Percentiles rank a stretch among this genome's conserved stretches.
phyloP scores from a whole-genome alignment of 2,797 vertebrate genomes.

The Malurus splendens region DNA sequence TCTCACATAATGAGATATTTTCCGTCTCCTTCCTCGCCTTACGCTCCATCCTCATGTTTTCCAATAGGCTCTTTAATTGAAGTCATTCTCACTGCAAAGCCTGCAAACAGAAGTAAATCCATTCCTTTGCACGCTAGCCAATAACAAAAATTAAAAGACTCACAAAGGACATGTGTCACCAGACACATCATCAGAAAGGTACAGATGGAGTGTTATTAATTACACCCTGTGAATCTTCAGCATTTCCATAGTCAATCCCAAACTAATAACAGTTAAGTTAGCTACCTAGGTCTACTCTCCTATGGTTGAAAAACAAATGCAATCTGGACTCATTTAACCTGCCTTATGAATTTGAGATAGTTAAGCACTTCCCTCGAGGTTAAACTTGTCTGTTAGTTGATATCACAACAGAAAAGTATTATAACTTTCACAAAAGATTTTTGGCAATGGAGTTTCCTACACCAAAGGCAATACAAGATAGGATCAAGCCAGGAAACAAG shows the following conservation, averaged over 20 bases:
- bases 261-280: not conserved
- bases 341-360: not conserved
- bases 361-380: not conserved
- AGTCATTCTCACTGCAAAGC: not conserved
- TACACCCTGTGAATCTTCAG: not conserved
- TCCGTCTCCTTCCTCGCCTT: not conserved
- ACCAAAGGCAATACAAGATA: slow-evolving; percentile 20
- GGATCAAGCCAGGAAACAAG: not conserved
- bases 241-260: not conserved
- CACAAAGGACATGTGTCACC: not conserved
- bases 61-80: not conserved
- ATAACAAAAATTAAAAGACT: not conserved
- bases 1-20: slow-evolving; percentile 20
- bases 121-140: not conserved
- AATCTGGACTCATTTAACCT: not conserved
- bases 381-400: not conserved
- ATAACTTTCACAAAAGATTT: not conserved
- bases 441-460: not conserved
- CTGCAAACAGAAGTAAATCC: not conserved
- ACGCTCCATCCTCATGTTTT: not conserved
- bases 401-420: not conserved
- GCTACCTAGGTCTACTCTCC: not conserved
- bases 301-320: not conserved
- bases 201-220: not conserved
- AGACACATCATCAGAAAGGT: not conserved